Base-by-base conservation (phyloP, 2,888 invertebrate species). In the Synergus gifuensis region DNA sequence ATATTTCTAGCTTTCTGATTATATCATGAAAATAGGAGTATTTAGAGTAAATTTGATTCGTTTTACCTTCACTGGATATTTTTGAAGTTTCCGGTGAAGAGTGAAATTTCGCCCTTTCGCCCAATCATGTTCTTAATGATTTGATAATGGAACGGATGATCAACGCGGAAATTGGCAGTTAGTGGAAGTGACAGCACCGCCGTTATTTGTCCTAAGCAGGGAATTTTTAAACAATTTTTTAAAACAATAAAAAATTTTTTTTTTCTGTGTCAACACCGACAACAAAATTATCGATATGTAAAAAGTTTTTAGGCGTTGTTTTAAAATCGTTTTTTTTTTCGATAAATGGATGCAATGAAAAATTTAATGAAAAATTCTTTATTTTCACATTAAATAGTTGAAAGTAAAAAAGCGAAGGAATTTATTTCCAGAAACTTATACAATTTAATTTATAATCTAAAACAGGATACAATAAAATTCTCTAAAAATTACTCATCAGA, bases 31-130 rank as follows among this genome's bases (percentile, higher is more conserved):
- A 62, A 62, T 4, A 28, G 28, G 5, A 14, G 2, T 28, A 63
- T 63, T 36, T 4, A 54, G 16, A 36, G 14, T 28, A 63, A 36
- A 63, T 36, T 14, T 36, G 9, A 5, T 12, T 28, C n/a, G n/a
- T 36, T 69, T 69, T 69, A 69, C 67, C 67, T 69, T 46, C 28
- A 46, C 18, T 69, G 4, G 67, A 69, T 46, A 46, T 46, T 69
- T 69, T 69, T 22, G 67, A 69, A 44, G 67, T 69, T 69, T 69
- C 67, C 67, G 22, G 67, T 16, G 67, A 69, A 69, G 46, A 69
- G 46, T 69, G 44, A 16, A 69, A 69, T 46, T 49, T 46, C 46
- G 46, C 28, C 28, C 28, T 46, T 69, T 46, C 28, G 22, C 22
- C 66, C 66, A 12, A 9, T 44, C 44, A 44, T 44, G 4, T 67